Evolutionary conservation across 2,797 vertebrate genomes (phyloP).

Genomic region (Morus bassanus): DNA sequence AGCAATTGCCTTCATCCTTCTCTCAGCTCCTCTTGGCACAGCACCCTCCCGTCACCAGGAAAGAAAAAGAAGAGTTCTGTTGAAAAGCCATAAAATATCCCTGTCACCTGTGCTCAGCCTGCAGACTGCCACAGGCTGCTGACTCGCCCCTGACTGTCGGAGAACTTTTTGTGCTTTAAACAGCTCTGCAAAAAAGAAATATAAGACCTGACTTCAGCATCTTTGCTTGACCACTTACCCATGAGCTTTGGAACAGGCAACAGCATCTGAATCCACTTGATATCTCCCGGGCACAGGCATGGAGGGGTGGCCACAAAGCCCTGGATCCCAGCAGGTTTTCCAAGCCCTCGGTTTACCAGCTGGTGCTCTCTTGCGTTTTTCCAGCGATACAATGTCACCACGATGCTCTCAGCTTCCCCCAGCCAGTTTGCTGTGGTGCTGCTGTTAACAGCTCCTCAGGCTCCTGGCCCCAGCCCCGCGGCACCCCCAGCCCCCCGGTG

Average conservation of each 20-base stretch:
- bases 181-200: not conserved
- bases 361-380: not conserved
- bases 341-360: not conserved
- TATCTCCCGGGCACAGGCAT: rapidly evolving
- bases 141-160: not conserved
- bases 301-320: not conserved
- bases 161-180: not conserved
- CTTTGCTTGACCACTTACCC: not conserved
- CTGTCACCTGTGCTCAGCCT: not conserved
- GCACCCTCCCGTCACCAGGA: not conserved
- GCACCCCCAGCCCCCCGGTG: not conserved
- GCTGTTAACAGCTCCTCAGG: not conserved
- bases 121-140: not conserved
- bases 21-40: not conserved
- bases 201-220: not conserved
- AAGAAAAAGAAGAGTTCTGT: not conserved
- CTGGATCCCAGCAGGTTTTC: not conserved
- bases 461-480: not conserved
- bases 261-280: not conserved
- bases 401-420: rapidly evolving
- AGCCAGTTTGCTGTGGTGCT: not conserved
- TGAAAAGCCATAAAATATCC: not conserved
- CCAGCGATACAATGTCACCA: rapidly evolving
- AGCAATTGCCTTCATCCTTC: not conserved
- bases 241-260: not conserved